A percentile compares a stretch with the other conserved stretches of the same genome.
Evolutionary conservation across 1,140 invertebrate species (phyloP).

Genomic region (Amphibalanus amphitrite): DNA sequence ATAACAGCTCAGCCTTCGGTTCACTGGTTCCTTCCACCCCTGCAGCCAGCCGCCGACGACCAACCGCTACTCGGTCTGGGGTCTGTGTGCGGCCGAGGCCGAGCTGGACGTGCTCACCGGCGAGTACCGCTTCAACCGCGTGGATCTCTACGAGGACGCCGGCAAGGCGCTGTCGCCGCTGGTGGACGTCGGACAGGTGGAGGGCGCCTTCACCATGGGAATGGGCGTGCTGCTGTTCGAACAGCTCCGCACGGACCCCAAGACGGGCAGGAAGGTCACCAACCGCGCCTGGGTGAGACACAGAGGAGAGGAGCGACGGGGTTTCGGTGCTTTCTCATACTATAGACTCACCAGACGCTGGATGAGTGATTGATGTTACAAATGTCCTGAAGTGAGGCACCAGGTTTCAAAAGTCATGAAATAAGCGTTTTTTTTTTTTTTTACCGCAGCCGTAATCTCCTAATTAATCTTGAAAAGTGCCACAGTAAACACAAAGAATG

Average conservation of each 20-base stretch:
- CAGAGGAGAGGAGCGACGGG: too few species aligned
- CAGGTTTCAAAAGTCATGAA: too few species aligned
- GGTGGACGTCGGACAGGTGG: conserved; percentile 30
- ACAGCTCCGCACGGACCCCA: conserved; percentile 24
- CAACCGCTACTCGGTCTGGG: conserved; percentile 39
- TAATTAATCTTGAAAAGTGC: too few species aligned
- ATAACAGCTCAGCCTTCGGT: too few species aligned
- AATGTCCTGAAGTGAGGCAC: too few species aligned
- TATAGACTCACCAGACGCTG: too few species aligned
- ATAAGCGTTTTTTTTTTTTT: too few species aligned
- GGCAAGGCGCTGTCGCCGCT: conserved; percentile 22
- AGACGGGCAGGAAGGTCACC: conserved; percentile 22
- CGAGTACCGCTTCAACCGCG: conserved; percentile 22
- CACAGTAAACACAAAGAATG: too few species aligned
- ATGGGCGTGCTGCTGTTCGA: conserved; percentile 27
- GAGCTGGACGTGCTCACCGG: conserved; percentile 62
- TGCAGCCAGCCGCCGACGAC: not conserved
- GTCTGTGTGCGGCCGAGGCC: conserved; percentile 41
- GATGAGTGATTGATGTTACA: conserved; percentile 20
- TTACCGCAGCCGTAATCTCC: too few species aligned
- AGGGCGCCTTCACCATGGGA: conserved; percentile 31
- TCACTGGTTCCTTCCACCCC: too few species aligned
- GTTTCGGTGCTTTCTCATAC: too few species aligned
- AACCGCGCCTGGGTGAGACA: conserved; percentile 25
- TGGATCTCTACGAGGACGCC: conserved; percentile 29